Evolutionary conservation across 1,140 invertebrate genomes (phyloP), one percentile per base, ranked within the genome.

Genomic region (Drosophila arizonae): DNA sequence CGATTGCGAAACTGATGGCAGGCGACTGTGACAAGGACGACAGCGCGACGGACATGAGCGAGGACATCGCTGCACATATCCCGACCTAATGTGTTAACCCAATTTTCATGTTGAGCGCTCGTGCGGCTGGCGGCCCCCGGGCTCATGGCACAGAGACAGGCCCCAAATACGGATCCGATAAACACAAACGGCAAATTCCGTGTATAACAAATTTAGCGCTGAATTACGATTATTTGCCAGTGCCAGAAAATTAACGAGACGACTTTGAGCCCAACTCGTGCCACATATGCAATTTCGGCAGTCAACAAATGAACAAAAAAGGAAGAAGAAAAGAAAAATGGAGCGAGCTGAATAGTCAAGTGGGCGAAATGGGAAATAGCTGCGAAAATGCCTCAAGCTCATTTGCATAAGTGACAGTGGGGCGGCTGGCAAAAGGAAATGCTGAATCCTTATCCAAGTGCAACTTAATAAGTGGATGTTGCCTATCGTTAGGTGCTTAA

Each of bases 31-130:
- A 73, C 45, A 69, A 56, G 60, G 60, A 62, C 63, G 3, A 24
- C 21, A 24, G 21, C 21, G 21, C 21, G 1, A 24, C 21, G 21
- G 48, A 48, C 26, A 30, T 48, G 46, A 41, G n/a, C 66, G 50
- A 50, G 62, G 30, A 51, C 43, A 74, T 64, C 52, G 61, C 56
- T 48, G 56, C 77, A 80, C 43, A 76, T 81, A 81, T 76, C 39
- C 61, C 64, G 33, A 68, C 75, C 78, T 76, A 86, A 86, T 87
- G 81, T 86, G 82, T 82, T 86, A 86, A 87, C 81, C 81, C 81
- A 86, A 87, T 86, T 86, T 87, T 79, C 79, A 66, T 67, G 79
- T 78, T 50, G 82, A 81, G 75, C 71, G 79, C 64, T 62, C 45
- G 33, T 8, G 0, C 11, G 11, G 36, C 36, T 11, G 36, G 36